Conservation (phyloP, 2,888 invertebrate species). For the Caenorhabditis macrosperma region DNA sequence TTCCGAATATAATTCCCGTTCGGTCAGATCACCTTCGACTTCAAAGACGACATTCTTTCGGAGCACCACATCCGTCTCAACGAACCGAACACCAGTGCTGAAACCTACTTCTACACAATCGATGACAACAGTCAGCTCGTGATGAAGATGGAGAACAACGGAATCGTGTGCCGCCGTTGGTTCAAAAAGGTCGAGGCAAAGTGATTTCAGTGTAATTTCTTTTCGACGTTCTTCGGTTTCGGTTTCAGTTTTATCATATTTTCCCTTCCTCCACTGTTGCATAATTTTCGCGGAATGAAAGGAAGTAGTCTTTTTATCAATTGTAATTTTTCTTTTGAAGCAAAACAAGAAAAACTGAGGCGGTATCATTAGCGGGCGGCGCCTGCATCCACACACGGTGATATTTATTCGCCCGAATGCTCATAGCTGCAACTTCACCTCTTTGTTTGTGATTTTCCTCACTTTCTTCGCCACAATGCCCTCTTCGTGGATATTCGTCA, state of each 20-base stretch:
- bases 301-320: no score
- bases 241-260: background rate
- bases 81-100: constrained; percentile 74
- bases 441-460: background rate
- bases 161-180: constrained; percentile 75
- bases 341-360: no score
- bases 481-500: background rate
- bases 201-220: background rate
- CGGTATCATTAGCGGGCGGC: no score
- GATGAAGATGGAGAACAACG: constrained; percentile 76
- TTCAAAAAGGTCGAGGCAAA: constrained; percentile 72
- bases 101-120: constrained; percentile 77
- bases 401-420: no score
- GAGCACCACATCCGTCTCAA: constrained; percentile 77
- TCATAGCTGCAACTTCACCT: no score
- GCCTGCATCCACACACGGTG: no score
- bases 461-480: background rate
- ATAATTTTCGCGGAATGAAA: background rate
- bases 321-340: no score
- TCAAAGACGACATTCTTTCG: constrained; percentile 67
- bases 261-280: background rate
- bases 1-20: background rate
- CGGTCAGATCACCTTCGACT: constrained; percentile 76
- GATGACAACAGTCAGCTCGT: constrained; percentile 74
- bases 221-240: background rate